A percentile compares a stretch with the other conserved stretches of the same genome.
These are phyloP conservation scores for Alca torda DNA, from an alignment of 2,797 vertebrate genomes.

Conservation along the genomic window DNA sequence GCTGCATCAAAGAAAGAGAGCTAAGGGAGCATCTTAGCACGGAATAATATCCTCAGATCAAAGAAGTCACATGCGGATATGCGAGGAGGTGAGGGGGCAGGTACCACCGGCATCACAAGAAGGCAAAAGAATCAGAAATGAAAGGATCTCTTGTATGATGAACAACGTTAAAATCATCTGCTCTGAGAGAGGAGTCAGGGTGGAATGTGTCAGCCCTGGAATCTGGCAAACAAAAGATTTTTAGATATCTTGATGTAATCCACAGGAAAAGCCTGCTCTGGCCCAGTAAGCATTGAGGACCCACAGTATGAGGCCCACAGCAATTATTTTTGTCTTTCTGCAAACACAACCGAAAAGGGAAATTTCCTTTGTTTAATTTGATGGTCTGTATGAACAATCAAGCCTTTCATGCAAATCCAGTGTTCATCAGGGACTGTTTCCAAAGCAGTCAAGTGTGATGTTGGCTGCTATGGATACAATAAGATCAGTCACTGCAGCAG, in stretches of 20 bases:
- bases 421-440: not conserved
- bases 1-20: not conserved
- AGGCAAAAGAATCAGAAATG: not conserved
- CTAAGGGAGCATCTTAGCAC: not conserved
- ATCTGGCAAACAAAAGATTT: not conserved
- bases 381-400: not conserved
- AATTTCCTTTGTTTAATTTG: not conserved
- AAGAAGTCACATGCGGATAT: not conserved
- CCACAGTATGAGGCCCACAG: not conserved
- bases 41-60: not conserved
- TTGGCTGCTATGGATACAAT: conserved; percentile 12
- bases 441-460: not conserved
- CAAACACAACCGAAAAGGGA: not conserved
- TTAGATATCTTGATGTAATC: not conserved
- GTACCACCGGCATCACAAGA: not conserved
- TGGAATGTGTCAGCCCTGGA: not conserved
- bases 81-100: not conserved
- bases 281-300: not conserved
- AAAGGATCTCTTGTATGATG: not conserved
- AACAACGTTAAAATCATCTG: not conserved
- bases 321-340: not conserved
- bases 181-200: not conserved
- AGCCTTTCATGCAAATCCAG: not conserved
- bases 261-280: not conserved
- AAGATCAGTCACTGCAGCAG: not conserved